phyloP scores from a whole-genome alignment of 2,888 invertebrate genomes.

The Macaria notata region DNA sequence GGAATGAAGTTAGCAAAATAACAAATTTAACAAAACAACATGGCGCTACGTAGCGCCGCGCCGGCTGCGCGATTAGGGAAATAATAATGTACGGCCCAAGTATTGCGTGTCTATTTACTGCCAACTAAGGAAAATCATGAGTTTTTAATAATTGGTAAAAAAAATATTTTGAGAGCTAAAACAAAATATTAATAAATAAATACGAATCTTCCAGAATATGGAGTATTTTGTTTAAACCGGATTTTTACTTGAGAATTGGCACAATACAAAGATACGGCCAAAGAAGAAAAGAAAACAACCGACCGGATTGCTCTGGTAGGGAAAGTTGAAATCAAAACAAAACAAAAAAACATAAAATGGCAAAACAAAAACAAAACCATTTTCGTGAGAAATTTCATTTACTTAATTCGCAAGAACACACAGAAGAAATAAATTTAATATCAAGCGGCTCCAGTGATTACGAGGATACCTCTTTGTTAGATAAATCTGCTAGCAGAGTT shows the following conservation, averaged over 20 bases:
- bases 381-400: slow-evolving; percentile 59
- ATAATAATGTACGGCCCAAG: too few relatives aligned
- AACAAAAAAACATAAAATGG: slow-evolving; percentile 39
- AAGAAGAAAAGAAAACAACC: too few relatives aligned
- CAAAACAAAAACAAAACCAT: slow-evolving; percentile 51
- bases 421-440: slow-evolving; percentile 67
- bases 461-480: slow-evolving; percentile 44
- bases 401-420: slow-evolving; percentile 61
- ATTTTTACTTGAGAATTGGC: too few relatives aligned
- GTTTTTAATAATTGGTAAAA: too few relatives aligned
- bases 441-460: slow-evolving; percentile 66
- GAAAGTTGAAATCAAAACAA: not conserved
- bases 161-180: too few relatives aligned
- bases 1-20: slow-evolving; percentile 63
- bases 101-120: too few relatives aligned
- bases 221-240: too few relatives aligned
- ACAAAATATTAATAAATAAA: too few relatives aligned
- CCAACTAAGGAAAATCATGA: not conserved
- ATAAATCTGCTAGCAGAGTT: slow-evolving; percentile 31
- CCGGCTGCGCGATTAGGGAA: too few relatives aligned
- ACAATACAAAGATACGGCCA: too few relatives aligned
- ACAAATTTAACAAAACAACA: slow-evolving; percentile 33
- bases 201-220: too few relatives aligned
- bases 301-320: too few relatives aligned
- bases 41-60: not conserved